Evolutionary conservation across 2,888 invertebrate genomes (phyloP), one percentile per base, ranked within the genome.

Genomic region (Aplocera efformata): DNA sequence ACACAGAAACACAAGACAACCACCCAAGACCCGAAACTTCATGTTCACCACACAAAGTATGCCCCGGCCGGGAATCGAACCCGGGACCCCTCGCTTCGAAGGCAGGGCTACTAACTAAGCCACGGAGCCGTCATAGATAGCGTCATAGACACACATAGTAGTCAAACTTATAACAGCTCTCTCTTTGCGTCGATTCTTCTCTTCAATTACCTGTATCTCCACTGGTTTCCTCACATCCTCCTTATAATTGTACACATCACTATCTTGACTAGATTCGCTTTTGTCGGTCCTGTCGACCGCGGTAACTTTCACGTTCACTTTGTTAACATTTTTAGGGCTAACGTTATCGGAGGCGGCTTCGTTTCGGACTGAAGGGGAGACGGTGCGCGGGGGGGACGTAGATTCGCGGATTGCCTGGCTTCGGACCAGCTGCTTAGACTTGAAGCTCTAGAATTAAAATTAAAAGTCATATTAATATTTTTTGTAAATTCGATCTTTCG

Each of bases 331-430:
- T 44, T 51, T 41, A 32, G 52, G 32, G 29, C 32, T 31, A n/a
- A 48, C 46, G 36, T 54, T 42, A 33, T 44, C 48, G 9, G 42
- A 39, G 6, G 48, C 47, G 36, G 54, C 42, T 35, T 50, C 50
- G 21, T 40, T 35, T 1, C 37, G 48, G 35, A 49, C 49, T 13
- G 57, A 53, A 32, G 90, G 91, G 23, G 91, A 90, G 10, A 82
- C 74, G 31, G 90, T 85, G 48, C 90, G 90, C 21, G 91, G 91
- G 7, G 91, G 91, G 13, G 91, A 91, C 32, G 94, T 91, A 50
- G 95, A 93, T 77, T 97, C 97, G 68, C 96, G 92, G 90, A 97
- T 94, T 50, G 97, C 97, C 88, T 96, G 95, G 68, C 96, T 96
- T 64, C 97, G 91, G 43, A 95, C 95, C 60, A 97, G 90, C 72